Conservation (phyloP, 2,888 invertebrate species). For the Halocaridina rubra region DNA sequence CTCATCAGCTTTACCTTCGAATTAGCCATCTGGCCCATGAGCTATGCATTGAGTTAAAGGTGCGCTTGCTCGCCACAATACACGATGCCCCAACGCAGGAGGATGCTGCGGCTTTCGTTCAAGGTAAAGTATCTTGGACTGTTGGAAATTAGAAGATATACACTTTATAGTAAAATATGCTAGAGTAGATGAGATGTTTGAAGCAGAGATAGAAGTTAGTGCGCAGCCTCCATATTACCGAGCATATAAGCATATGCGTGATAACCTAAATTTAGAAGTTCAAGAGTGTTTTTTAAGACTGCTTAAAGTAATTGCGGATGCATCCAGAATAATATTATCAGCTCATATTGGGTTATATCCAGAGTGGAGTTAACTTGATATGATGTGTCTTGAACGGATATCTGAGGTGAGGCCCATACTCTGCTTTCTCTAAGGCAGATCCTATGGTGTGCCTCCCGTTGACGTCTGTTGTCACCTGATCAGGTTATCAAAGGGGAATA, state of each 20-base stretch:
- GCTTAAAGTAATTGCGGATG: too few species aligned
- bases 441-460: constrained; percentile 59
- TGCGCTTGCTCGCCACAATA: constrained; percentile 57
- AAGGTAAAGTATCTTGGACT: constrained; percentile 24
- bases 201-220: too few species aligned
- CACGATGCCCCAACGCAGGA: constrained; percentile 42
- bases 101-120: constrained; percentile 43
- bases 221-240: too few species aligned
- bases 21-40: constrained; percentile 60
- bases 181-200: too few species aligned
- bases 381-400: constrained; percentile 62
- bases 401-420: constrained; percentile 60
- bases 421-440: not conserved
- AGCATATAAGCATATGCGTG: too few species aligned
- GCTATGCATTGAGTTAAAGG: constrained; percentile 60
- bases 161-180: too few species aligned
- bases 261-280: too few species aligned
- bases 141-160: too few species aligned
- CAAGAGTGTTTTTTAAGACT: too few species aligned
- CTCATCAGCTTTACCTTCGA: constrained; percentile 59
- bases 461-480: constrained; percentile 29
- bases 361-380: too few species aligned
- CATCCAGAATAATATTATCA: not conserved
- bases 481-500: too few species aligned
- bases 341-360: not conserved